These are phyloP conservation scores for Caenorhabditis sp. DNA, from an alignment of 2,888 invertebrate genomes.

Conservation along the genomic window DNA sequence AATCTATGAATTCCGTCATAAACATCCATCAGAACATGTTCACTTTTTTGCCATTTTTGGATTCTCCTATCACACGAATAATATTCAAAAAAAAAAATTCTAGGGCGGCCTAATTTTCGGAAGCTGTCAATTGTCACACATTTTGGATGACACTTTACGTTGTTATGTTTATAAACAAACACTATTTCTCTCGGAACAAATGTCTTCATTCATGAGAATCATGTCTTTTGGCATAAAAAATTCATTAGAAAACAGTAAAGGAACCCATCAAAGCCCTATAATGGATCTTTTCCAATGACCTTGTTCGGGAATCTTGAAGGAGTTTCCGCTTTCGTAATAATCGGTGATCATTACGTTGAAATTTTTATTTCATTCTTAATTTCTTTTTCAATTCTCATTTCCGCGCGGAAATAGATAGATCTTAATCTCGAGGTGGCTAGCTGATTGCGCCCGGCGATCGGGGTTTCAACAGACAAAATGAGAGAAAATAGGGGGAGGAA, in stretches of 20 bases:
- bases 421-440: constrained; percentile 35
- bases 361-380: background rate
- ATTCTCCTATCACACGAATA: too few relatives aligned
- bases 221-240: constrained; percentile 13
- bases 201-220: background rate
- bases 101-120: too few relatives aligned
- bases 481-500: background rate
- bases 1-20: too few relatives aligned
- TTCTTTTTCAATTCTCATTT: constrained; percentile 6
- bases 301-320: background rate
- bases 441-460: constrained; percentile 58
- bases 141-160: background rate
- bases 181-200: background rate
- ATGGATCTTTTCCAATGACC: constrained; percentile 3
- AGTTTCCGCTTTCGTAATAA: background rate
- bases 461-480: constrained; percentile 23
- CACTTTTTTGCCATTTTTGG: too few relatives aligned
- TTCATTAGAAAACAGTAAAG: background rate
- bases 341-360: background rate
- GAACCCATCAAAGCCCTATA: background rate
- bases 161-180: constrained; percentile 17
- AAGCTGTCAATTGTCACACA: constrained; percentile 19
- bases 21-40: too few relatives aligned
- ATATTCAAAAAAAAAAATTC: too few relatives aligned
- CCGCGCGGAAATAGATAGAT: constrained; percentile 60